These are phyloP conservation scores for Drosophila neocordata DNA, from an alignment of 1,140 invertebrate genomes.

Conservation along the genomic window DNA sequence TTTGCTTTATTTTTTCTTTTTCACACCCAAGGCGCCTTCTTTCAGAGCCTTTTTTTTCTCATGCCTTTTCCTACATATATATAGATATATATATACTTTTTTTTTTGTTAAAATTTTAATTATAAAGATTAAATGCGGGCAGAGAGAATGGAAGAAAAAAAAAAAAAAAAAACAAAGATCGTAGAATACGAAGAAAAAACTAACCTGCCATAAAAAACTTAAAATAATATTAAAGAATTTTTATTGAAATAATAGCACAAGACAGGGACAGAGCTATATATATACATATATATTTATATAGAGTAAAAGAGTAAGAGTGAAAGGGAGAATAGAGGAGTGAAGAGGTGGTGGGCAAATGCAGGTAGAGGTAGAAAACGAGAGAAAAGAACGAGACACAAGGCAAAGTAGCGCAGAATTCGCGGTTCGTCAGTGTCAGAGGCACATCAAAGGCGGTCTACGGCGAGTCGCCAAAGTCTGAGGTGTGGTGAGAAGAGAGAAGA, in stretches of 20 bases:
- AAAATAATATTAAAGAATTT: constrained; percentile 81
- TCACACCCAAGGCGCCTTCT: constrained; percentile 48
- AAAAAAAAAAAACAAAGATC: background rate
- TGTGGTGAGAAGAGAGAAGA: background rate
- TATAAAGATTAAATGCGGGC: constrained; percentile 76
- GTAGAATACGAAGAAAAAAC: constrained; percentile 45
- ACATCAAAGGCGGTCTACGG: constrained; percentile 68
- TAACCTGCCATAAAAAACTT: constrained; percentile 79
- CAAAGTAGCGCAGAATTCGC: constrained; percentile 30
- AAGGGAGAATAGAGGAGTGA: background rate
- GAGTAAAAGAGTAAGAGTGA: background rate
- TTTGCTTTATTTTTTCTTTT: constrained; percentile 52
- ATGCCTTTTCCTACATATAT: too few relatives aligned
- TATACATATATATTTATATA: too few relatives aligned
- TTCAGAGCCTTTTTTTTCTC: constrained; percentile 23
- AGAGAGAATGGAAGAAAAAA: constrained; percentile 18
- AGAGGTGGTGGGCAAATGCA: constrained; percentile 24
- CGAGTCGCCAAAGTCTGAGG: constrained; percentile 6
- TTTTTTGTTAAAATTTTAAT: constrained; percentile 76
- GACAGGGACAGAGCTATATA: constrained; percentile 8
- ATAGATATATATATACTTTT: too few relatives aligned
- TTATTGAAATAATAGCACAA: constrained; percentile 74
- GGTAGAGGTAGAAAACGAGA: constrained; percentile 19
- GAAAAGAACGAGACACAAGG: background rate
- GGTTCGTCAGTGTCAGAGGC: constrained; percentile 67